phyloP scores from a whole-genome alignment of 2,888 invertebrate genomes.

The Phragmatobia fuliginosa region DNA sequence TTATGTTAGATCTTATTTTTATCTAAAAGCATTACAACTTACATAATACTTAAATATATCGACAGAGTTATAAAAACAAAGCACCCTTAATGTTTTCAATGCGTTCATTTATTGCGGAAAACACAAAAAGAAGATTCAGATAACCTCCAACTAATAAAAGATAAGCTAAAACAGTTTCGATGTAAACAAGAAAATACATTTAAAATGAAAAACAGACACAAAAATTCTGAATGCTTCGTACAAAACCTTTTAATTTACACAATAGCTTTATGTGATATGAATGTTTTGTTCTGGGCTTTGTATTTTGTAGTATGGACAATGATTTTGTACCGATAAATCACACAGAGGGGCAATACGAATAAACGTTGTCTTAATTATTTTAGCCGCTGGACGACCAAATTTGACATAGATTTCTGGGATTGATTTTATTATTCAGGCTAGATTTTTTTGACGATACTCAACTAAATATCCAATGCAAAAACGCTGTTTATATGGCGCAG shows the following conservation, averaged over 20 bases:
- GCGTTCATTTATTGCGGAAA: constrained; percentile 33
- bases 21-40: constrained; percentile 13
- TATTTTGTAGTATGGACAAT: background rate
- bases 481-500: no score
- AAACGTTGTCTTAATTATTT: background rate
- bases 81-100: constrained; percentile 19
- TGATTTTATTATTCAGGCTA: background rate
- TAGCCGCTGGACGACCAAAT: background rate
- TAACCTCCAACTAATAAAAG: constrained; percentile 39
- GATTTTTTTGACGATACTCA: no score
- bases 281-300: constrained; percentile 8
- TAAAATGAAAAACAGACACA: constrained; percentile 1
- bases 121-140: constrained; percentile 37
- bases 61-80: constrained; percentile 25
- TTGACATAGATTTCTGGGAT: background rate
- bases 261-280: background rate
- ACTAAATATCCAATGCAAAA: no score
- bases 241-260: constrained; percentile 20
- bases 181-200: constrained; percentile 29
- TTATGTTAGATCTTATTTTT: constrained; percentile 4
- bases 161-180: constrained; percentile 35
- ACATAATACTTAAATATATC: constrained; percentile 28
- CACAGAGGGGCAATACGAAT: background rate
- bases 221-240: constrained; percentile 4
- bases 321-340: background rate